Base-by-base conservation (phyloP, 1,140 invertebrate species). In the Akabosia matsudoensis region DNA sequence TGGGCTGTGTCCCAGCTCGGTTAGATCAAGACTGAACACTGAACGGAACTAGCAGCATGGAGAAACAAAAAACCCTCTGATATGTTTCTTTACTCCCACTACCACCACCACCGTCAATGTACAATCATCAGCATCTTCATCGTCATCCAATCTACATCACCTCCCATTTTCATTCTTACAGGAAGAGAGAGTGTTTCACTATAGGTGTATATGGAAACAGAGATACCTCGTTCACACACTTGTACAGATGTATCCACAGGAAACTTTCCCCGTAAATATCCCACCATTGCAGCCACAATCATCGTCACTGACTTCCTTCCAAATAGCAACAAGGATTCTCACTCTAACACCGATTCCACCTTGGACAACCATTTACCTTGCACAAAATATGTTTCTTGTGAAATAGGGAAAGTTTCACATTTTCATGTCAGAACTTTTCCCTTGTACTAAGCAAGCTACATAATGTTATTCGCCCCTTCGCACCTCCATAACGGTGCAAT, bases 1-100 rank as follows among this genome's bases (percentile, higher is more conserved):
- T 67, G 61, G 2, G 7, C 61, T 31, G 22, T 30, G 61, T 67
- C 61, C 61, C 61, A 67, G 26, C 61, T 30, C 61, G 31, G 61
- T 31, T 67, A 67, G 61, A 67, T 67, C 37, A 45, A 45, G 28
- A 67, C 61, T 67, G 61, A 67, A 30, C 54, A 24, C 4, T n/a
- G 24, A 24, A 22, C 54, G 54, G n/a, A 61, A 61, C 54, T 22
- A 61, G 61, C 30, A 67, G n/a, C 61, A 67, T 7, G 14, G 61
- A 67, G 30, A 67, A 67, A 67, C 61, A 56, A 56, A 22, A 4
- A 13, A 14, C 61, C 61, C 37, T 45, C 7, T 45, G n/a, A n/a
- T n/a, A n/a, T n/a, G 54, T 61, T 14, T 3, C 54, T 61, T 61
- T 22, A 7, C 4, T 61, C 10, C 54, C 7, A 61, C n/a, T 31